phyloP scores from a whole-genome alignment of 1,140 invertebrate species.

The Gonioctena quinquepunctata region DNA sequence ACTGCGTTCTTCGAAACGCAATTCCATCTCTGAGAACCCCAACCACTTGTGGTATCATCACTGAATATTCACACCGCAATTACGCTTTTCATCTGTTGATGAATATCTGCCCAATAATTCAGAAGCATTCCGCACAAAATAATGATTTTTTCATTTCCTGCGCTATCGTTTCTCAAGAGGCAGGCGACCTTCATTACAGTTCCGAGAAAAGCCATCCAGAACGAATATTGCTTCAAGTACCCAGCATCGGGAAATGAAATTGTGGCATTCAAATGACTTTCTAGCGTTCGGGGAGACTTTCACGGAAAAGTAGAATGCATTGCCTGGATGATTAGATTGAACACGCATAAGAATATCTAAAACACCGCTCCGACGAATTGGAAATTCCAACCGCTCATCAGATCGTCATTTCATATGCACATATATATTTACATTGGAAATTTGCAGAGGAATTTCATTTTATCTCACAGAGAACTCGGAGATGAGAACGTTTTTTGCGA shows the following conservation, averaged over 20 bases:
- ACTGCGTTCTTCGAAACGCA: no score
- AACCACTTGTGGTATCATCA: background rate
- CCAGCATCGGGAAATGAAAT: slow-evolving; percentile 1
- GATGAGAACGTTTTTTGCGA: background rate
- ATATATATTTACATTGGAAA: background rate
- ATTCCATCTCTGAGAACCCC: no score
- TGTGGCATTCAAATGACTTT: slow-evolving; percentile 12
- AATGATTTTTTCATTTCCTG: background rate
- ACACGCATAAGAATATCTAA: slow-evolving; percentile 15
- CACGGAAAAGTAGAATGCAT: slow-evolving; percentile 12
- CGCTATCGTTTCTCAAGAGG: background rate
- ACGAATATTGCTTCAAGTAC: background rate
- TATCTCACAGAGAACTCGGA: background rate
- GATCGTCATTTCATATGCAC: background rate
- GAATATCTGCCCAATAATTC: background rate
- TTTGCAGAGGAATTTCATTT: background rate
- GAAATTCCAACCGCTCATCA: background rate
- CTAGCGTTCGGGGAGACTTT: slow-evolving; percentile 2
- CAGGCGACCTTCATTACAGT: background rate
- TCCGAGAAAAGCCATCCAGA: background rate
- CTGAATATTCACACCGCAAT: background rate
- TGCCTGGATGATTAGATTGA: slow-evolving; percentile 22
- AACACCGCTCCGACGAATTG: background rate
- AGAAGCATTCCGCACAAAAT: background rate
- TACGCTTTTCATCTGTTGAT: background rate